Conservation (phyloP, 2,797 vertebrate genomes). For the Hyperoplus immaculatus region DNA sequence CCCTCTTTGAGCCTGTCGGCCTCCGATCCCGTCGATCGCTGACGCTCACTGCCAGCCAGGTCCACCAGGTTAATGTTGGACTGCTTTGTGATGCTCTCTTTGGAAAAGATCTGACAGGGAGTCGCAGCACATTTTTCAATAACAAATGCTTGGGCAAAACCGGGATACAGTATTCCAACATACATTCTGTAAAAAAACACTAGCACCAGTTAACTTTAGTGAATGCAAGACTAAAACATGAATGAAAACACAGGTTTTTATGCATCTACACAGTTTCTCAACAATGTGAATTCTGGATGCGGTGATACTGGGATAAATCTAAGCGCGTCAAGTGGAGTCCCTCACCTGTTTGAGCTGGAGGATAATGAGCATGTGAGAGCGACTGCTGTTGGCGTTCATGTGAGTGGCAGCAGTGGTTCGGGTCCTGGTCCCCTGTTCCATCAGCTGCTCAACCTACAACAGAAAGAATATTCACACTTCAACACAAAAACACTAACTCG, state of each 20-base stretch:
- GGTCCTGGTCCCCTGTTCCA: conserved; percentile 90
- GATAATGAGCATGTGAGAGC: conserved; percentile 91
- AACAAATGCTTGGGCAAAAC: not conserved
- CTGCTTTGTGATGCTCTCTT: conserved; percentile 89
- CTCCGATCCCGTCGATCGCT: conserved; percentile 89
- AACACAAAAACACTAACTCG: not conserved
- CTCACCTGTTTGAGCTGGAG: conserved; percentile 90
- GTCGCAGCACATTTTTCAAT: conserved; percentile 3
- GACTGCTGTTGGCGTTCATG: conserved; percentile 92
- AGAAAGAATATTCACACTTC: not conserved
- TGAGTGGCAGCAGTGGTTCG: conserved; percentile 90
- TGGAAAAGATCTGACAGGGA: conserved; percentile 86
- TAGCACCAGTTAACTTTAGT: too few relatives aligned
- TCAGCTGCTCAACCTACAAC: conserved; percentile 87
- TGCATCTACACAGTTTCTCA: not conserved
- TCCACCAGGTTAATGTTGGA: conserved; percentile 92
- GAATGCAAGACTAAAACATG: too few relatives aligned
- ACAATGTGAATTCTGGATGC: not conserved
- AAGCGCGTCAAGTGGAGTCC: not conserved
- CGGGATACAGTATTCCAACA: not conserved
- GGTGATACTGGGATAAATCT: not conserved
- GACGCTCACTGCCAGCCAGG: conserved; percentile 91
- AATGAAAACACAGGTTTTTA: not conserved
- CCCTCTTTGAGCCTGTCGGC: conserved; percentile 91
- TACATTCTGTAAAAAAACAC: not conserved